Evolutionary conservation across 35 echinoderm and acorn worm species (phyloP), one percentile per base, ranked within the genome.

Genomic region (Antedon bifida): DNA sequence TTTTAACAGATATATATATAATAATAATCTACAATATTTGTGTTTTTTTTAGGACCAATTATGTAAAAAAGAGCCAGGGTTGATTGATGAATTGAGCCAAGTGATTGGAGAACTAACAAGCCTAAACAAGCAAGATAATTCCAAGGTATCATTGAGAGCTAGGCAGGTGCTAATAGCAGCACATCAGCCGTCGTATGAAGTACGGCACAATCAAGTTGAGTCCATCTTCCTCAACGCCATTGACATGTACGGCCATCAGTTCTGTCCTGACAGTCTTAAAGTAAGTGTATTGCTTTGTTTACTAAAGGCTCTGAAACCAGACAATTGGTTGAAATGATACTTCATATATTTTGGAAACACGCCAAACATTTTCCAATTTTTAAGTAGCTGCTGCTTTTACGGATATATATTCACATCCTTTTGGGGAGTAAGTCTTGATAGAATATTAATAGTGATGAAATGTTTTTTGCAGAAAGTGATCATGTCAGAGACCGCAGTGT

Each of bases 401-500:
- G n/a, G n/a, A n/a, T n/a, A n/a, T n/a, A n/a, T n/a, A n/a, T n/a
- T n/a, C n/a, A n/a, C n/a, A n/a, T n/a, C n/a, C n/a, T n/a, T n/a
- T n/a, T n/a, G n/a, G n/a, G n/a, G n/a, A n/a, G n/a, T 42, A 42
- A 42, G 4, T 42, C 4, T 42, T 42, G 14, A 14, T 7, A 42
- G 14, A 42, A 42, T 7, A 42, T 42, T 42, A 42, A 7, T n/a
- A n/a, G n/a, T 4, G 14, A 7, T 42, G 4, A 14, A 42, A 42
- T 7, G 5, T 42, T 19, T 36, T 76, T 73, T 76, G 36, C 84
- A 96, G 95, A 99, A 99, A 99, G 55, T 99, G 79, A 99, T 99
- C 78, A 99, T 99, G 95, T 99, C 95, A 14, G 95, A 99, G 90
- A 99, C 95, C 13, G 89, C 95, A 31, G 92, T 99, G 51, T 99